phyloP scores from a whole-genome alignment of 2,797 vertebrate species.

The Fistularia commersonii region DNA sequence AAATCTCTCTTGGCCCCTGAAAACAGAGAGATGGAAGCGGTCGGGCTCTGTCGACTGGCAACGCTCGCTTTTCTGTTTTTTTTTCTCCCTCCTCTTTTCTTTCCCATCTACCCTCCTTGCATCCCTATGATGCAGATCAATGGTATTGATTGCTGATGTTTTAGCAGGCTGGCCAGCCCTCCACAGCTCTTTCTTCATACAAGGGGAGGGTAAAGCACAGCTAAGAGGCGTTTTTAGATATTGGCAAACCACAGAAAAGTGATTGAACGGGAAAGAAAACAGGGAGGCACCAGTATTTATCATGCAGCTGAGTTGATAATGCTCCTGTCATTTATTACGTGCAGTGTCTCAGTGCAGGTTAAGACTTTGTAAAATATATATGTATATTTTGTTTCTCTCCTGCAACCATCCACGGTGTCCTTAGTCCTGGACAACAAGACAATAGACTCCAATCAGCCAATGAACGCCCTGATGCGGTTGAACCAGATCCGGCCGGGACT shows the following conservation, averaged over 20 bases:
- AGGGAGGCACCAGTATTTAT: conserved; percentile 30
- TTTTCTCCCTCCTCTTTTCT: conserved; percentile 15
- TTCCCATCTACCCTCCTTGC: conserved; percentile 17
- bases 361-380: conserved; percentile 14
- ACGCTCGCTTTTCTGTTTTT: conserved; percentile 11
- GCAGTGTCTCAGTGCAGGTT: conserved; percentile 2
- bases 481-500: conserved; percentile 98
- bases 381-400: conserved; percentile 11
- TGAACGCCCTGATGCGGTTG: conserved; percentile 98
- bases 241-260: conserved; percentile 25
- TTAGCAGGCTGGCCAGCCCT: conserved; percentile 56
- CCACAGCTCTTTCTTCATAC: conserved; percentile 41
- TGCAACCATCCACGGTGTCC: not conserved
- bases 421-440: conserved; percentile 97
- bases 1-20: too few species aligned
- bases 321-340: conserved; percentile 19
- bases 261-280: conserved; percentile 37
- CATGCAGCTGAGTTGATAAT: conserved; percentile 17
- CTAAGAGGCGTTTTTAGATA: conserved; percentile 44
- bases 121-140: conserved; percentile 57
- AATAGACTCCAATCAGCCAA: conserved; percentile 93
- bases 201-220: conserved; percentile 42
- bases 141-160: conserved; percentile 69
- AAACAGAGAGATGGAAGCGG: too few species aligned
- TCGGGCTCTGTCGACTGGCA: conserved; percentile 1